Evolutionary conservation across 2,797 vertebrate species (phyloP).

Genomic region (Neopelma chrysocephalum): DNA sequence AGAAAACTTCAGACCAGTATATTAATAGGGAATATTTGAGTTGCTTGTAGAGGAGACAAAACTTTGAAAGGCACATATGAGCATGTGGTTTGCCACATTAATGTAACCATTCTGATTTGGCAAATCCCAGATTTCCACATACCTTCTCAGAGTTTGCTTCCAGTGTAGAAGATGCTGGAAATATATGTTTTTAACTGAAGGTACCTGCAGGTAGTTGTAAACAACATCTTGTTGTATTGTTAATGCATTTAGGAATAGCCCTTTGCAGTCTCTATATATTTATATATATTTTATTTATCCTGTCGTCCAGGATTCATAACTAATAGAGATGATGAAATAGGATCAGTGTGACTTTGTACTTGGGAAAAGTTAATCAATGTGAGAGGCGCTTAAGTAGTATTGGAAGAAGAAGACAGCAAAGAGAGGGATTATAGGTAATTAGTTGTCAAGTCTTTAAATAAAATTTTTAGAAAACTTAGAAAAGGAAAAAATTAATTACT

Average conservation of each 20-base stretch:
- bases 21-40: not conserved
- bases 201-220: not conserved
- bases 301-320: not conserved
- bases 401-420: not conserved
- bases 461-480: not conserved
- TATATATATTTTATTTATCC: no score
- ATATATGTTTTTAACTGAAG: not conserved
- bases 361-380: not conserved
- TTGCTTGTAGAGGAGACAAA: not conserved
- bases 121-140: not conserved
- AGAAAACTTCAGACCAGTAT: not conserved
- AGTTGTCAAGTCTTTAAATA: not conserved
- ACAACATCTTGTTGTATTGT: not conserved
- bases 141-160: not conserved
- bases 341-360: not conserved
- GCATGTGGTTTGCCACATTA: not conserved
- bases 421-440: not conserved
- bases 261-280: not conserved
- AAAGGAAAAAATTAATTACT: not conserved
- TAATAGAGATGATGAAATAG: not conserved
- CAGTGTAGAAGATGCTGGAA: not conserved
- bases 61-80: not conserved
- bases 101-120: not conserved
- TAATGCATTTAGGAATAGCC: not conserved
- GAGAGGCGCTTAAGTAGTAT: not conserved